Base-by-base conservation (phyloP, 2,888 invertebrate genomes). In the Anodontia alba region DNA sequence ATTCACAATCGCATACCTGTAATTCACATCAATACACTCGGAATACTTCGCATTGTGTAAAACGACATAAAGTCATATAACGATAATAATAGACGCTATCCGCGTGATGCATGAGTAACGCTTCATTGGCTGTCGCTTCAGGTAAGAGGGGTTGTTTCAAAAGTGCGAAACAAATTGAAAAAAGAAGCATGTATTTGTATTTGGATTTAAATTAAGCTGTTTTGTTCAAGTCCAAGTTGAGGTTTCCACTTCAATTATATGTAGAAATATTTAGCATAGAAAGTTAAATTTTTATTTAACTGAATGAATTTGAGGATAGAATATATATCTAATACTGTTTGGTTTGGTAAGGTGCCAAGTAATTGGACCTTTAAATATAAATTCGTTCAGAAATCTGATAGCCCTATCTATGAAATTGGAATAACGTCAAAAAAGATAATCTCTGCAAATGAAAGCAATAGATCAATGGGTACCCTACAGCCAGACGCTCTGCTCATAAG, bases 91-190 rank as follows among this genome's bases (percentile, higher is more conserved):
- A 80, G 74, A 84, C 51, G 76, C 36, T 72, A 43, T 71, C 84
- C 84, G 81, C 62, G 51, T 82, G 66, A 72, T 36, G 49, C 66
- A 75, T 84, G 81, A 84, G 84, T 84, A 81, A 84, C 84, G 78
- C 84, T 72, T 78, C 80, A 81, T 73, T 78, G 76, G 72, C 62
- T 57, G 66, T 68, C 66, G 26, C 49, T 70, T 73, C 84, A 84
- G 84, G 84, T 84, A 79, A 78, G 51, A 49, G 84, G 84, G 84
- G 70, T 57, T 71, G 72, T 79, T 73, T 84, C 84, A 84, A 8
- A 81, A 75, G 49, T 20, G 20, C 23, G 17, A 10, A 5, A 26
- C 3, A 62, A 54, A 54, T 54, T 38, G 38, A 38, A 12, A 5
- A 38, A 38, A 38, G 38, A 38, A n/a, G n/a, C n/a, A n/a, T n/a